Base-by-base conservation (phyloP, 2,888 invertebrate genomes). In the Platerodrilus igneus region DNA sequence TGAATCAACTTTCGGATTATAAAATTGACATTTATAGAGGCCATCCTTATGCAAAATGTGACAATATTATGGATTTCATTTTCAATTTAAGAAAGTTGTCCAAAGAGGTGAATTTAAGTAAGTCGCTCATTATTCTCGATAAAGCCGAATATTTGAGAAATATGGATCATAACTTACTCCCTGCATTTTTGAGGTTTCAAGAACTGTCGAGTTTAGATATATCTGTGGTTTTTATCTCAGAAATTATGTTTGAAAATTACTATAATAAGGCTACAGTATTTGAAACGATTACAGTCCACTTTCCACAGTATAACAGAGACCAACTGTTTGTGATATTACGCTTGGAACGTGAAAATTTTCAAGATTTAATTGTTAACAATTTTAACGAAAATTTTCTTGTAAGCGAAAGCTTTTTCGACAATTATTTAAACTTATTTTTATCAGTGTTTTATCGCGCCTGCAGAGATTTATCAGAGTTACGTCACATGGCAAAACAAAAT, bases 381-480 rank as follows among this genome's bases (percentile, higher is more conserved):
- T 50, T 48, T 37, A 32, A 50, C 13, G 45, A 52, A 25, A 26
- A 31, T 9, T 40, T 60, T 15, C 52, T 51, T 16, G 59, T 62
- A 32, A 62, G 58, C 44, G 11, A 50, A 17, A 74, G 76, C 46
- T 77, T 91, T 58, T 93, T 86, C 65, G 73, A 72, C 28, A 83
- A 83, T 68, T 93, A 90, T 68, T 68, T 92, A 32, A 86, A 81
- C 64, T 76, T 89, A 28, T 85, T 92, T 62, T 70, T 93, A 3
- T 84, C 86, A 51, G 85, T 91, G 20, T 93, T 90, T 67, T 85
- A 84, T 58, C 74, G 84, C 56, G 85, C 83, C 15, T 92, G 92
- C 66, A 75, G 91, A 13, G 90, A 92, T 73, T 67, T 93, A 30
- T 81, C 81, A 14, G 94, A 94, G 67, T 72, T 94, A 35, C 76